A percentile compares a stretch with the other conserved stretches of the same genome.
These are phyloP conservation scores for Ophion ventricosus DNA, from an alignment of 2,888 invertebrate genomes.

Conservation along the genomic window DNA sequence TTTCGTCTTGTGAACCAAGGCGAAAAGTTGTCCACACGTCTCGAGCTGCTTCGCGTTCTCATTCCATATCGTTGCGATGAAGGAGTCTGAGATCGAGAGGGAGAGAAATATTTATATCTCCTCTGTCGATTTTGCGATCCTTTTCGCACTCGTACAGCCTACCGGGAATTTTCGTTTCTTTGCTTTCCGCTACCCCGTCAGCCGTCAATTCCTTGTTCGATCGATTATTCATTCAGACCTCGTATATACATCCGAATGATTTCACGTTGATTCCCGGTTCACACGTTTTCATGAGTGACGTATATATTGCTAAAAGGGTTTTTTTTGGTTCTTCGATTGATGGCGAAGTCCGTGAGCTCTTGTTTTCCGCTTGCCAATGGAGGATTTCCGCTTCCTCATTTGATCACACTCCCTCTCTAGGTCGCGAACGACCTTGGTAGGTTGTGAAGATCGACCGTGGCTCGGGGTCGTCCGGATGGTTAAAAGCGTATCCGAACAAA, in stretches of 20 bases:
- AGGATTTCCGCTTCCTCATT: no score
- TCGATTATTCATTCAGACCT: conserved; percentile 49
- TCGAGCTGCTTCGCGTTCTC: background rate
- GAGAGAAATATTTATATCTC: conserved; percentile 5
- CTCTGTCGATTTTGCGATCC: conserved; percentile 25
- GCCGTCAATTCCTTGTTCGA: conserved; percentile 8
- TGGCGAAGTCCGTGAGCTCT: no score
- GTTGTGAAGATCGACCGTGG: no score
- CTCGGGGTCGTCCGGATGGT: no score
- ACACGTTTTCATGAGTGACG: conserved; percentile 34
- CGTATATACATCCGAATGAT: conserved; percentile 39
- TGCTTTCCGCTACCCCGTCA: background rate
- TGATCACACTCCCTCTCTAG: no score
- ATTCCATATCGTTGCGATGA: conserved; percentile 1
- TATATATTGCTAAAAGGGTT: background rate
- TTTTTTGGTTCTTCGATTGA: background rate
- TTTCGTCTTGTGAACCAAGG: conserved; percentile 50
- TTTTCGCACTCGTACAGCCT: conserved; percentile 52
- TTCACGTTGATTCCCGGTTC: conserved; percentile 51
- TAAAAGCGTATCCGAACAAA: no score
- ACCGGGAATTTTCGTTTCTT: conserved; percentile 60
- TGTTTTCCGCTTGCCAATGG: no score
- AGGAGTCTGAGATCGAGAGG: background rate
- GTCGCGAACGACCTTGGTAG: no score
- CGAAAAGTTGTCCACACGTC: conserved; percentile 36